Evolutionary conservation across 1,140 invertebrate species (phyloP).

Genomic region (Penaeus japonicus): DNA sequence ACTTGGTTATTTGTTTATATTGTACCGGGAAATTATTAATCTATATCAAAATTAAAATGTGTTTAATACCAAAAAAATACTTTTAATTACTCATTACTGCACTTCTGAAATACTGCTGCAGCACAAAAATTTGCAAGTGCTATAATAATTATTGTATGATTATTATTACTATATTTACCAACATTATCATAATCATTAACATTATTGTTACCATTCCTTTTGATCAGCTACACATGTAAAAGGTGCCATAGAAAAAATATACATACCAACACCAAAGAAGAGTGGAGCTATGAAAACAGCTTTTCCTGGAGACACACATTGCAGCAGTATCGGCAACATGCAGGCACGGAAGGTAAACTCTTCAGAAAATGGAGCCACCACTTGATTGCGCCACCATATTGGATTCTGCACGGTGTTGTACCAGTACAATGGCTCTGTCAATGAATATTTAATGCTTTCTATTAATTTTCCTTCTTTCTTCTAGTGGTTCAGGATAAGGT

Average conservation of each 20-base stretch:
- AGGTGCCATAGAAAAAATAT: constrained; percentile 60
- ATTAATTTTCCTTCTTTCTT: not conserved
- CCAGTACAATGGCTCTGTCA: constrained; percentile 77
- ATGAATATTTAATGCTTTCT: not conserved
- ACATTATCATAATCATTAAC: not conserved
- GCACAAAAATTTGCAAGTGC: not conserved
- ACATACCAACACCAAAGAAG: constrained; percentile 84
- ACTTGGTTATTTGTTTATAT: too few relatives aligned
- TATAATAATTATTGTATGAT: not conserved
- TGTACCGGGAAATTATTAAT: too few relatives aligned
- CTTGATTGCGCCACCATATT: constrained; percentile 86
- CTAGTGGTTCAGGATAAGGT: not conserved
- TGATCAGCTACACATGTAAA: not conserved
- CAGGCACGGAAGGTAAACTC: constrained; percentile 94
- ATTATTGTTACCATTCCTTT: constrained; percentile 1
- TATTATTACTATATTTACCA: not conserved
- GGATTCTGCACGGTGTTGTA: constrained; percentile 75
- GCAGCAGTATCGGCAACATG: constrained; percentile 88
- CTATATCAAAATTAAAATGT: too few relatives aligned
- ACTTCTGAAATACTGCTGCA: too few relatives aligned
- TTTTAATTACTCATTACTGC: too few relatives aligned
- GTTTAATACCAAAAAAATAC: too few relatives aligned
- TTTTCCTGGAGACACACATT: constrained; percentile 77
- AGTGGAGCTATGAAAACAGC: constrained; percentile 87
- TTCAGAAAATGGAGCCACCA: constrained; percentile 92